These are phyloP conservation scores for Cerastis leucographa DNA, from an alignment of 2,888 invertebrate species.

Conservation along the genomic window DNA sequence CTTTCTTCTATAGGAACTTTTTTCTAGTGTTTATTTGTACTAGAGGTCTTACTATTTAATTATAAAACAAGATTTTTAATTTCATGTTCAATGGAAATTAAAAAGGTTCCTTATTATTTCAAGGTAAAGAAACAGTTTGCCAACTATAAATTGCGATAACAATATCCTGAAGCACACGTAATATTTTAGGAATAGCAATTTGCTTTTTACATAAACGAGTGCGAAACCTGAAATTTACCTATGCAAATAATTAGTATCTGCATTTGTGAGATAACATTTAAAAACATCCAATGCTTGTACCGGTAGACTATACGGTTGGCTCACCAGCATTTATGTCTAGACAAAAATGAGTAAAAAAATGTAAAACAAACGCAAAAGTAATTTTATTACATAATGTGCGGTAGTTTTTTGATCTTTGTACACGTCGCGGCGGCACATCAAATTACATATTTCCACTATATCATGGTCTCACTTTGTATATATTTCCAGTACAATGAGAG, in stretches of 20 bases:
- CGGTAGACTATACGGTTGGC: not conserved
- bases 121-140: not conserved
- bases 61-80: not conserved
- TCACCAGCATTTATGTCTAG: not conserved
- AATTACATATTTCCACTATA: too few relatives aligned
- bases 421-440: too few relatives aligned
- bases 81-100: not conserved
- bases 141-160: not conserved
- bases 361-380: not conserved
- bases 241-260: constrained; percentile 1
- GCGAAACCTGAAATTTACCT: not conserved
- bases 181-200: not conserved
- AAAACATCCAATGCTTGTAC: not conserved
- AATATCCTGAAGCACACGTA: not conserved
- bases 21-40: not conserved
- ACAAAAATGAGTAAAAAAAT: not conserved
- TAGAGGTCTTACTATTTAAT: not conserved
- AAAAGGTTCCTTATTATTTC: not conserved
- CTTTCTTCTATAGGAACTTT: not conserved
- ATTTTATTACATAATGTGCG: not conserved
- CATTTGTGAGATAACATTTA: not conserved
- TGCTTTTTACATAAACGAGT: not conserved
- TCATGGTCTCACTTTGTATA: too few relatives aligned
- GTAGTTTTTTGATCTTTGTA: not conserved
- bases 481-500: too few relatives aligned